Conservation (phyloP, 2,113 vertebrate species). For the Urocitellus parryii region DNA sequence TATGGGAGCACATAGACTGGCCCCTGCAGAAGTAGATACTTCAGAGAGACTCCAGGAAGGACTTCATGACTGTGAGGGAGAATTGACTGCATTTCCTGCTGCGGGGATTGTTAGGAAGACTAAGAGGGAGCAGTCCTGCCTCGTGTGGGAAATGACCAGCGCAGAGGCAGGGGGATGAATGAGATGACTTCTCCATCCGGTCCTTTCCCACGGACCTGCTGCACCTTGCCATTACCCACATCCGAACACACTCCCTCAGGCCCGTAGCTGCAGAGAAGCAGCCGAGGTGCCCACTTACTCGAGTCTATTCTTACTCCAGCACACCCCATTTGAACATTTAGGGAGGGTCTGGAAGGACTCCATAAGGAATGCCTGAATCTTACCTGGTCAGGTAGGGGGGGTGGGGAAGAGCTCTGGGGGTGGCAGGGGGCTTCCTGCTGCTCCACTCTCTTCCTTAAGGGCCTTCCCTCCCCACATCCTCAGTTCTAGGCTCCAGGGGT, state of each 20-base stretch:
- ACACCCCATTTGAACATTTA: conserved; percentile 13
- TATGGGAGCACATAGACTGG: background rate
- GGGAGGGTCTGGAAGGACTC: conserved; percentile 32
- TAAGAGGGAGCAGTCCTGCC: background rate
- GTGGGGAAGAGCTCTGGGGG: background rate
- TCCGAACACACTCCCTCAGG: background rate
- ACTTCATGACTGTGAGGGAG: background rate
- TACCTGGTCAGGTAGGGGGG: background rate
- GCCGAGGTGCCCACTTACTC: conserved; percentile 30
- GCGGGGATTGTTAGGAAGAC: background rate
- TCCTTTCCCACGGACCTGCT: background rate
- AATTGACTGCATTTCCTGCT: background rate
- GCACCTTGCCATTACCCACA: background rate
- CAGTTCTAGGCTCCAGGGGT: background rate
- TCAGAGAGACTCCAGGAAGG: conserved; percentile 2
- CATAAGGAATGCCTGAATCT: conserved; percentile 52
- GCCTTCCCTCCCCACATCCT: background rate
- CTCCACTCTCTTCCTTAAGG: background rate
- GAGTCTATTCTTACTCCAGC: conserved; percentile 22
- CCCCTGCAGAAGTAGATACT: background rate
- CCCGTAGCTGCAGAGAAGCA: background rate
- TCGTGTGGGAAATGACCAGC: background rate
- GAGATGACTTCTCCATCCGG: background rate
- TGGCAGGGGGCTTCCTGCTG: background rate
- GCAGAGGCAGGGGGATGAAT: background rate